Conservation (phyloP, 2,888 invertebrate genomes). For the Cordilura impudica region DNA sequence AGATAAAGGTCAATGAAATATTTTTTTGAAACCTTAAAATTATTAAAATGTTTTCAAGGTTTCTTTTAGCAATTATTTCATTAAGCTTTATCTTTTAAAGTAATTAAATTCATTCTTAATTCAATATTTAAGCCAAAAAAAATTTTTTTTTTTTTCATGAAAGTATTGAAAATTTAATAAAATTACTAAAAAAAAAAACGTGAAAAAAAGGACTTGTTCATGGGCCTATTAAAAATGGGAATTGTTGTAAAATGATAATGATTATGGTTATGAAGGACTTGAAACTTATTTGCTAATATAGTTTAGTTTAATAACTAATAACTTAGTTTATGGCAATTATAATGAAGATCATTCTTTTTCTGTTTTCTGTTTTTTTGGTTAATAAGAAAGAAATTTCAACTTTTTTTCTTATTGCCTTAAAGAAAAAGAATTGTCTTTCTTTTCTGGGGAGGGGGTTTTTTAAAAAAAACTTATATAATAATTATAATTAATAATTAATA, state of each 20-base stretch:
- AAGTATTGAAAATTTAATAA: not conserved
- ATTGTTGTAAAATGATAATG: not conserved
- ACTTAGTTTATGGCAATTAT: conserved; percentile 75
- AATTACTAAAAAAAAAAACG: not conserved
- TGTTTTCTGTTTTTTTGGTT: not conserved
- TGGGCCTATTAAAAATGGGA: not conserved
- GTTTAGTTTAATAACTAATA: conserved; percentile 73
- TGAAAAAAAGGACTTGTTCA: conserved; percentile 13
- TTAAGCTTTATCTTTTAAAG: conserved; percentile 29
- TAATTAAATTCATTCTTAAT: conserved; percentile 25
- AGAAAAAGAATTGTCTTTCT: conserved; percentile 51
- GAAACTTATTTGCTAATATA: not conserved
- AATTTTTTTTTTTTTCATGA: conserved; percentile 8
- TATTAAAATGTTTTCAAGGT: not conserved
- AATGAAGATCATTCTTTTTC: conserved; percentile 9
- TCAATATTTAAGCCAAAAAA: conserved; percentile 14
- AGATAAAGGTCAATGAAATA: conserved; percentile 41
- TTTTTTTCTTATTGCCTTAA: conserved; percentile 20
- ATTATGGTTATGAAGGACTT: not conserved
- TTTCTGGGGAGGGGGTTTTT: not conserved
- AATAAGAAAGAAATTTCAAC: not conserved
- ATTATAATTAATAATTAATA: not conserved
- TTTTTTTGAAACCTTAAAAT: conserved; percentile 19
- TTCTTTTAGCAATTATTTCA: conserved; percentile 27
- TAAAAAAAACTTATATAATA: not conserved